Conservation (phyloP, 2,888 invertebrate species). For the Eulithis prunata region DNA sequence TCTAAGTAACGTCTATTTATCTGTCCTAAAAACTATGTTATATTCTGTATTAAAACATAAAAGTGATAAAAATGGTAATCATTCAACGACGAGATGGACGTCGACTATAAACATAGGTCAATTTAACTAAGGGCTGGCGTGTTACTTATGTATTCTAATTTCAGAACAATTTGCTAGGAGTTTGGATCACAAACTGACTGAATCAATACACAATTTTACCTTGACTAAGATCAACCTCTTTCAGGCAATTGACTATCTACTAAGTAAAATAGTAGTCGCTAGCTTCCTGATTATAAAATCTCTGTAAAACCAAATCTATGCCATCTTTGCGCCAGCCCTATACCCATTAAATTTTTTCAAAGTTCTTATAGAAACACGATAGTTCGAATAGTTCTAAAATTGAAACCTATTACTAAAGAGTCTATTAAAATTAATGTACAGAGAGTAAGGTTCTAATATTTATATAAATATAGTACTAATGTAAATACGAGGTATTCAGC, state of each 20-base stretch:
- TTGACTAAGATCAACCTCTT: no score
- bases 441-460: constrained; percentile 72
- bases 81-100: constrained; percentile 8
- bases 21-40: background rate
- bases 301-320: no score
- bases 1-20: constrained; percentile 2
- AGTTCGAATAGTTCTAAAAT: constrained; percentile 35
- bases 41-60: background rate
- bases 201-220: no score
- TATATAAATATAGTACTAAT: constrained; percentile 61
- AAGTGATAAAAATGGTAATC: constrained; percentile 26
- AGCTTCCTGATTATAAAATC: no score
- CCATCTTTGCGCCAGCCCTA: background rate
- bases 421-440: constrained; percentile 74
- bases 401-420: constrained; percentile 46
- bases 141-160: no score
- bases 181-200: no score
- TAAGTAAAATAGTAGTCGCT: no score
- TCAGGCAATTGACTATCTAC: no score
- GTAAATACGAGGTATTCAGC: constrained; percentile 68
- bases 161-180: no score
- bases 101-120: constrained; percentile 7
- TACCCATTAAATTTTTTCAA: constrained; percentile 12
- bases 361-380: constrained; percentile 34
- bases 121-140: background rate